Evolutionary conservation across 2,888 invertebrate genomes (phyloP).

Genomic region (Sesia bembeciformis): DNA sequence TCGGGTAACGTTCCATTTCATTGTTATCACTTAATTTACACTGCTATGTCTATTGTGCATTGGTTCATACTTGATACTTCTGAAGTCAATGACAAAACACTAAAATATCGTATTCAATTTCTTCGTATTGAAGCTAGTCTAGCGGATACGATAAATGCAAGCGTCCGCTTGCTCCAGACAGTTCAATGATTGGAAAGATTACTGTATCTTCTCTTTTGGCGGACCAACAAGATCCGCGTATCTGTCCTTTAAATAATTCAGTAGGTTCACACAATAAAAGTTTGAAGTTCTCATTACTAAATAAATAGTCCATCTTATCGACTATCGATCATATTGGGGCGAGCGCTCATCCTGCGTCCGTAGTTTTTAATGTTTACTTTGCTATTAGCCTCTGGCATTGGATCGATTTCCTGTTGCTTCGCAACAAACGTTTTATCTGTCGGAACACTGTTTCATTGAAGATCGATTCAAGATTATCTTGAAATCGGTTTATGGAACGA

Average conservation of each 20-base stretch:
- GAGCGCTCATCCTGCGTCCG: slow-evolving; percentile 1
- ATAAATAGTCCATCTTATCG: too few relatives aligned
- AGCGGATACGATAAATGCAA: slow-evolving; percentile 6
- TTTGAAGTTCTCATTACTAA: too few relatives aligned
- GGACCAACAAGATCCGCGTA: not conserved
- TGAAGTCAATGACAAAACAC: too few relatives aligned
- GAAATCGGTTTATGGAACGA: too few relatives aligned
- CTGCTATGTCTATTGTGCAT: not conserved
- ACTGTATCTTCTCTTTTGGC: slow-evolving; percentile 3
- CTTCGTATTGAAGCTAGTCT: not conserved
- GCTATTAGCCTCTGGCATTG: slow-evolving; percentile 32
- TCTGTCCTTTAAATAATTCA: too few relatives aligned
- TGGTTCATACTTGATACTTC: not conserved
- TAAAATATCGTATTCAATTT: not conserved
- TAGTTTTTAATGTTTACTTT: slow-evolving; percentile 26
- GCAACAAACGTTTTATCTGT: not conserved
- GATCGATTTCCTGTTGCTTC: slow-evolving; percentile 35
- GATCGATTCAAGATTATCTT: too few relatives aligned
- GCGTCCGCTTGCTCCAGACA: slow-evolving; percentile 3
- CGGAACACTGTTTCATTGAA: too few relatives aligned
- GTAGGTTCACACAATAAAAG: too few relatives aligned
- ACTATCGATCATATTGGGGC: too few relatives aligned
- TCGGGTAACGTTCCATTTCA: slow-evolving; percentile 23
- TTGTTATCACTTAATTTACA: not conserved
- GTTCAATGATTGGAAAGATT: not conserved